A percentile compares a stretch with the other conserved stretches of the same genome.
These are phyloP conservation scores for Iphiclides podalirius DNA, from an alignment of 2,888 invertebrate species.

Conservation along the genomic window DNA sequence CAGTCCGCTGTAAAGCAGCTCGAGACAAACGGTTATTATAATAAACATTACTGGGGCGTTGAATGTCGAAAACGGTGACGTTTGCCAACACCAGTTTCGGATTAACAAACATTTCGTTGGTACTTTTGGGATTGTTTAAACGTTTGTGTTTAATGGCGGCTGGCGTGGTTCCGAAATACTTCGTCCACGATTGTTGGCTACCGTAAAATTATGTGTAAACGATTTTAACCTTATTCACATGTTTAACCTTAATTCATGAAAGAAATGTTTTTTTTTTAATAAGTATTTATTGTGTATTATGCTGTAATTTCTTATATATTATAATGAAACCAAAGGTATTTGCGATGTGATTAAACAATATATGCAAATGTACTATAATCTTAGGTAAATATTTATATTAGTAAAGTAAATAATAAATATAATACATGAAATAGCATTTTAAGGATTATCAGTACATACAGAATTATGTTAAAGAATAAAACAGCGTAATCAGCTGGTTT, in stretches of 20 bases:
- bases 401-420: no score
- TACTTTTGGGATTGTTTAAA: not conserved
- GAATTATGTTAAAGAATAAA: no score
- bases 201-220: not conserved
- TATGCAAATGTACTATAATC: no score
- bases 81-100: slow-evolving; percentile 16
- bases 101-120: not conserved
- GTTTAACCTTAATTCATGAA: not conserved
- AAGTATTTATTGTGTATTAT: no score
- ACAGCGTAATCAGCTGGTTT: no score
- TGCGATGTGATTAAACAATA: no score
- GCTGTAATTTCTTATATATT: no score
- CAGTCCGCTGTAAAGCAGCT: slow-evolving; percentile 30
- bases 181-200: not conserved
- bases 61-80: slow-evolving; percentile 44
- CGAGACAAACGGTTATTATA: slow-evolving; percentile 46
- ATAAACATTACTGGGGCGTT: slow-evolving; percentile 48
- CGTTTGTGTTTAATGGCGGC: not conserved
- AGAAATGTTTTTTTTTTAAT: no score
- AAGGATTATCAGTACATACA: no score
- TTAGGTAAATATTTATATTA: no score
- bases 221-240: not conserved
- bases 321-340: no score
- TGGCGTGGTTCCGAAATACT: not conserved
- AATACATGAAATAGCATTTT: no score